These are phyloP conservation scores for Ctenomys sociabilis DNA, from an alignment of 2,113 vertebrate genomes.

Conservation along the genomic window DNA sequence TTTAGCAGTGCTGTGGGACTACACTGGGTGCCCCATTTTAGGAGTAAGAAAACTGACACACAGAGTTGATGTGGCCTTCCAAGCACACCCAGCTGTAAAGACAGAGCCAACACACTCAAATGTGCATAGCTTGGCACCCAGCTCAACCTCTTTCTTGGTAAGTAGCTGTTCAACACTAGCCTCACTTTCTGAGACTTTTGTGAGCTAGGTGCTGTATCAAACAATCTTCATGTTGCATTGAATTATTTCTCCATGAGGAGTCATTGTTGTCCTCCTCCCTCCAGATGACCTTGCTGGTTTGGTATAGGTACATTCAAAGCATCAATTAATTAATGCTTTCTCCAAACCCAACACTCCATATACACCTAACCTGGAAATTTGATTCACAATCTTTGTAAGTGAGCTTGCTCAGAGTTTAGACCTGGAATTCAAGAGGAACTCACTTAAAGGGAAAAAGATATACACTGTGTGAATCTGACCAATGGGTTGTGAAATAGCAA, in stretches of 20 bases:
- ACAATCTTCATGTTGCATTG: not conserved
- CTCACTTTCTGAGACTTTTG: not conserved
- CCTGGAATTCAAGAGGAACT: not conserved
- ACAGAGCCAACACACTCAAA: not conserved
- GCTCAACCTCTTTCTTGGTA: not conserved
- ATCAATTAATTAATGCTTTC: not conserved
- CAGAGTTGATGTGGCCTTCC: not conserved
- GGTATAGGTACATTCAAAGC: not conserved
- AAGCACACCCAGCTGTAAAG: not conserved
- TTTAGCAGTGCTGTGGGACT: not conserved
- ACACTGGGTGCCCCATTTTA: not conserved
- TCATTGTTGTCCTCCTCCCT: not conserved
- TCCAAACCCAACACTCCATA: not conserved
- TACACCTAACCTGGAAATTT: not conserved
- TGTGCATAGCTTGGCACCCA: not conserved
- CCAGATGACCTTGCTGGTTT: conserved; percentile 18
- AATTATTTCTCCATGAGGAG: not conserved
- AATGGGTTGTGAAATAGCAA: not conserved
- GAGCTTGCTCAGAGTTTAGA: not conserved
- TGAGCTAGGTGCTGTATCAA: not conserved
- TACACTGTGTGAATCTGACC: not conserved
- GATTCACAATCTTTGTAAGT: not conserved
- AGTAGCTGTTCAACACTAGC: not conserved
- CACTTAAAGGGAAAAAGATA: not conserved
- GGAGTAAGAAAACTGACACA: not conserved